Conservation (phyloP, 2,797 vertebrate genomes). For the Melanotaenia trifasciata region DNA sequence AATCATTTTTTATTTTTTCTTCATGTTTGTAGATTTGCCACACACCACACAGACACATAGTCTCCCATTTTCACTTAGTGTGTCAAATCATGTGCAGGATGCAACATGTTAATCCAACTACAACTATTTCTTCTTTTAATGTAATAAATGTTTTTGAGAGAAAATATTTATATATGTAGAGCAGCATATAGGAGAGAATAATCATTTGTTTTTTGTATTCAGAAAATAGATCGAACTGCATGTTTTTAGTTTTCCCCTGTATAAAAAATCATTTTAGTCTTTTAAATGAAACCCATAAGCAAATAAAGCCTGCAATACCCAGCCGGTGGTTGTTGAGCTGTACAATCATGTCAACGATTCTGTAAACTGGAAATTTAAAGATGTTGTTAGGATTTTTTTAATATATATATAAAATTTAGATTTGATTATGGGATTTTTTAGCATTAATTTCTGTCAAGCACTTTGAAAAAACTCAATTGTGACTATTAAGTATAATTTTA, state of each 20-base stretch:
- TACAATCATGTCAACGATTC: not conserved
- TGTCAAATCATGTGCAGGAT: slow-evolving; percentile 66
- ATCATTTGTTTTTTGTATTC: slow-evolving; percentile 9
- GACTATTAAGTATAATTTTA: not conserved
- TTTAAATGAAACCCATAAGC: slow-evolving; percentile 21
- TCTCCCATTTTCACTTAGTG: slow-evolving; percentile 41
- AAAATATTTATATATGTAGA: slow-evolving; percentile 39
- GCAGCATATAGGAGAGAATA: slow-evolving; percentile 19
- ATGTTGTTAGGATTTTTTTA: too few relatives aligned
- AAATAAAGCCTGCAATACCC: not conserved
- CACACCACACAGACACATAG: not conserved
- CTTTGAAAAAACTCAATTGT: slow-evolving; percentile 1
- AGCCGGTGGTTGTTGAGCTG: not conserved
- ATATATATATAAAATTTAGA: not conserved
- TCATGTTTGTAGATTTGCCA: slow-evolving; percentile 44
- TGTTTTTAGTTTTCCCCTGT: slow-evolving; percentile 29
- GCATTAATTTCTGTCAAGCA: slow-evolving; percentile 18
- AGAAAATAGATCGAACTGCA: slow-evolving; percentile 44
- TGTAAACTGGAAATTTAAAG: not conserved
- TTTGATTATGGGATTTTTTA: not conserved
- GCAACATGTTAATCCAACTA: slow-evolving; percentile 31
- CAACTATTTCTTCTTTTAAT: slow-evolving; percentile 15
- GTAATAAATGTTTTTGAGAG: slow-evolving; percentile 19
- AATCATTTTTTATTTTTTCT: slow-evolving; percentile 58
- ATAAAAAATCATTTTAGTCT: slow-evolving; percentile 21